Percentiles rank a stretch among this genome's conserved stretches.
Evolutionary conservation across 1,140 invertebrate species (phyloP).

Genomic region (Aphaenogaster floridana): DNA sequence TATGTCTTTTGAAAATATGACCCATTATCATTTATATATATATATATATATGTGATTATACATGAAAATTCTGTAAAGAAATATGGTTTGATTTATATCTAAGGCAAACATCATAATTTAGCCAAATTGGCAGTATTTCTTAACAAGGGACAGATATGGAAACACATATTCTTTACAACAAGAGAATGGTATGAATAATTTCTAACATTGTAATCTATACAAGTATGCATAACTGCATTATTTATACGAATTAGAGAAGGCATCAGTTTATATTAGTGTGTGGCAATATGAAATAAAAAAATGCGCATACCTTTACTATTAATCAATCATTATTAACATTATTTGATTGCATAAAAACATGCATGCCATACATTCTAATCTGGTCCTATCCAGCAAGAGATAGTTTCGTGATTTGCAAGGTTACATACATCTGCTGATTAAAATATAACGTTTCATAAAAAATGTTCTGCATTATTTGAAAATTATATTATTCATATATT

Average conservation of each 20-base stretch:
- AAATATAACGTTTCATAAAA: slow-evolving; percentile 13
- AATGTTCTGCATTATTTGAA: background rate
- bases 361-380: background rate
- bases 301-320: slow-evolving; percentile 14
- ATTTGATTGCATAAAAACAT: slow-evolving; percentile 27
- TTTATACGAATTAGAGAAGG: slow-evolving; percentile 45
- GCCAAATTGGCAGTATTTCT: slow-evolving; percentile 60
- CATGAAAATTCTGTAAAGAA: slow-evolving; percentile 45
- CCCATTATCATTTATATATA: slow-evolving; percentile 15
- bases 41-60: background rate
- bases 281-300: slow-evolving; percentile 13
- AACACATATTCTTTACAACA: background rate
- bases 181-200: background rate
- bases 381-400: slow-evolving; percentile 42
- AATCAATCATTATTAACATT: slow-evolving; percentile 29
- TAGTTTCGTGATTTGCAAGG: background rate
- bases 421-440: background rate
- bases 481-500: background rate
- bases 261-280: slow-evolving; percentile 18
- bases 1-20: slow-evolving; percentile 58
- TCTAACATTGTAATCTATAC: slow-evolving; percentile 25
- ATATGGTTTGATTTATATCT: slow-evolving; percentile 19
- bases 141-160: slow-evolving; percentile 38
- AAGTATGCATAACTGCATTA: slow-evolving; percentile 7
- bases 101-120: slow-evolving; percentile 40